These are phyloP conservation scores for Hyposoter didymator DNA, from an alignment of 2,888 invertebrate genomes.

Conservation along the genomic window DNA sequence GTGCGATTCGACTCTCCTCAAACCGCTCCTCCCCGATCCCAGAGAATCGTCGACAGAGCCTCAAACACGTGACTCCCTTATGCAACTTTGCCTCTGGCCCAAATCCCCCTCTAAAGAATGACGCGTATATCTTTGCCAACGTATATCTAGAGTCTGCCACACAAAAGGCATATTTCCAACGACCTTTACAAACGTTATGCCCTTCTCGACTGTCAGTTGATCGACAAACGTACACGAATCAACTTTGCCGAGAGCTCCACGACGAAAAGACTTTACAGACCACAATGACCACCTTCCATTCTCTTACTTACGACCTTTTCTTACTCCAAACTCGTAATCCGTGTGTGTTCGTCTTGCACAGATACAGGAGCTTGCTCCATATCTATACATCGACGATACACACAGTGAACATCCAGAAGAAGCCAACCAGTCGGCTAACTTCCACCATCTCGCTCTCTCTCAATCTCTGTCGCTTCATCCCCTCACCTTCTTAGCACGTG, in stretches of 20 bases:
- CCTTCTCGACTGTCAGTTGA: slow-evolving; percentile 27
- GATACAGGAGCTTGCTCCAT: neutral
- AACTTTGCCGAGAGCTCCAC: neutral
- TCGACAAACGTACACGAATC: neutral
- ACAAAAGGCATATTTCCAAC: neutral
- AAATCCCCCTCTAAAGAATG: slow-evolving; percentile 37
- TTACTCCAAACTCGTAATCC: neutral
- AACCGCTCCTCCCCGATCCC: neutral
- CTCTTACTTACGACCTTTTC: slow-evolving; percentile 6
- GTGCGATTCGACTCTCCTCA: slow-evolving; percentile 47
- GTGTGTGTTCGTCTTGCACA: neutral
- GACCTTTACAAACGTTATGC: neutral
- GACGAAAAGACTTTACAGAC: slow-evolving; percentile 9
- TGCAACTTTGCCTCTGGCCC: slow-evolving; percentile 58
- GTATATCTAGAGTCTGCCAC: neutral
- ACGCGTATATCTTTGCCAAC: neutral
- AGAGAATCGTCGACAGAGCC: slow-evolving; percentile 52
- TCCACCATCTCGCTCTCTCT: slow-evolving; percentile 20
- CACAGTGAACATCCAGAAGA: slow-evolving; percentile 44
- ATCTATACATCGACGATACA: slow-evolving; percentile 26
- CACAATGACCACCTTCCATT: neutral
- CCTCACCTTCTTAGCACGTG: slow-evolving; percentile 73
- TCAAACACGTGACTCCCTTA: slow-evolving; percentile 65
- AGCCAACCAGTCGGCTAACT: slow-evolving; percentile 48
- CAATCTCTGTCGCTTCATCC: slow-evolving; percentile 1